phyloP scores from a whole-genome alignment of 2,797 vertebrate species.

The Enteromius fasciolatus region DNA sequence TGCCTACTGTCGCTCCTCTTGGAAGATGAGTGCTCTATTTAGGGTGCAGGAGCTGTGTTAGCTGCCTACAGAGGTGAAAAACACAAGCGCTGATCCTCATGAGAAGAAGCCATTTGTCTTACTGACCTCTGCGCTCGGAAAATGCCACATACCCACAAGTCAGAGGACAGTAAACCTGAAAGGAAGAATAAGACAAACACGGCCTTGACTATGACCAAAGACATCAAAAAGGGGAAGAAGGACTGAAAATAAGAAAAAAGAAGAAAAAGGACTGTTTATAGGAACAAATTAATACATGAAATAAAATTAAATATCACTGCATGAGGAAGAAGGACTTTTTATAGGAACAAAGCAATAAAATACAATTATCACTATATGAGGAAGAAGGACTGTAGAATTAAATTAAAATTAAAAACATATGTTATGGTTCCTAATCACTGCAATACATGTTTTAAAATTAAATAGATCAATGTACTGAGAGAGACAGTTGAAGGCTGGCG shows the following conservation, averaged over 20 bases:
- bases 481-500: conserved; percentile 47
- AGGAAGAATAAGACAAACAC: not conserved
- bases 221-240: not conserved
- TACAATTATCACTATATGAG: no score
- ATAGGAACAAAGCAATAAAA: not conserved
- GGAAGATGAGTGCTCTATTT: conserved; percentile 79
- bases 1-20: conserved; percentile 70
- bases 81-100: conserved; percentile 60
- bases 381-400: no score
- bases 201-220: not conserved
- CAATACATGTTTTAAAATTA: not conserved
- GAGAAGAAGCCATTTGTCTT: conserved; percentile 68
- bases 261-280: no score
- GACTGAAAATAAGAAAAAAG: no score
- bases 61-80: conserved; percentile 64
- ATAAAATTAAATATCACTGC: no score
- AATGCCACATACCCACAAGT: not conserved
- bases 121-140: conserved; percentile 62
- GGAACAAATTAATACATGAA: no score
- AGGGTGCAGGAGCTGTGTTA: conserved; percentile 70
- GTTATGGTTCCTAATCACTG: not conserved
- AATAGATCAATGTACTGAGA: conserved; percentile 29
- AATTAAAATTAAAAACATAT: no score
- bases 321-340: not conserved
- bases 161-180: not conserved